A percentile compares a stretch with the other conserved stretches of the same genome.
phyloP scores from a whole-genome alignment of 2,797 vertebrate species.

The Chanos chanos region DNA sequence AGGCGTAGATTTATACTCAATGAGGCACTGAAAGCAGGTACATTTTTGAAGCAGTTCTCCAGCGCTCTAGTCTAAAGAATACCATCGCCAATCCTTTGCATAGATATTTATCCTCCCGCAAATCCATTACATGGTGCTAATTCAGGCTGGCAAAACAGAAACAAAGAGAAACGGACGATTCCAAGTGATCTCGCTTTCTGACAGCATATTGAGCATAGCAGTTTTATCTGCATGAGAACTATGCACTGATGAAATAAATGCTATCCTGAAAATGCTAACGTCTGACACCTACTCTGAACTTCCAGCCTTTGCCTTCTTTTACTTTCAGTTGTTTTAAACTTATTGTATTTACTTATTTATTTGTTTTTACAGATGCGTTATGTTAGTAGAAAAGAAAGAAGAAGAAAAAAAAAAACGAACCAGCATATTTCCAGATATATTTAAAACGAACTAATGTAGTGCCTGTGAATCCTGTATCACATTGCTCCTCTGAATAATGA shows the following conservation, averaged over 20 bases:
- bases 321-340: slow-evolving; percentile 79
- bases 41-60: slow-evolving; percentile 83
- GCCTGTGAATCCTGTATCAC: slow-evolving; percentile 99
- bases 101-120: slow-evolving; percentile 78
- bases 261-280: slow-evolving; percentile 75
- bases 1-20: slow-evolving; percentile 8
- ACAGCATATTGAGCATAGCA: slow-evolving; percentile 87
- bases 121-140: slow-evolving; percentile 92
- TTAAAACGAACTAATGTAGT: slow-evolving; percentile 90
- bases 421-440: slow-evolving; percentile 97
- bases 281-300: slow-evolving; percentile 82
- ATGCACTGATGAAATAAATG: slow-evolving; percentile 85
- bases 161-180: slow-evolving; percentile 76
- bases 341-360: no score
- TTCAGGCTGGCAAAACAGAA: slow-evolving; percentile 79
- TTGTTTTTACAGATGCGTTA: no score
- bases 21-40: slow-evolving; percentile 68
- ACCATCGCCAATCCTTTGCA: slow-evolving; percentile 81
- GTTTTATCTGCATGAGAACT: slow-evolving; percentile 97
- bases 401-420: slow-evolving; percentile 76
- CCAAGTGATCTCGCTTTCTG: slow-evolving; percentile 84
- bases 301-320: slow-evolving; percentile 90
- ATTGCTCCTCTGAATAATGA: slow-evolving; percentile 89
- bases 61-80: slow-evolving; percentile 77
- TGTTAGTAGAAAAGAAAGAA: slow-evolving; percentile 64